Conservation (phyloP, 2,113 vertebrate genomes). For the Pelodiscus sinensis region DNA sequence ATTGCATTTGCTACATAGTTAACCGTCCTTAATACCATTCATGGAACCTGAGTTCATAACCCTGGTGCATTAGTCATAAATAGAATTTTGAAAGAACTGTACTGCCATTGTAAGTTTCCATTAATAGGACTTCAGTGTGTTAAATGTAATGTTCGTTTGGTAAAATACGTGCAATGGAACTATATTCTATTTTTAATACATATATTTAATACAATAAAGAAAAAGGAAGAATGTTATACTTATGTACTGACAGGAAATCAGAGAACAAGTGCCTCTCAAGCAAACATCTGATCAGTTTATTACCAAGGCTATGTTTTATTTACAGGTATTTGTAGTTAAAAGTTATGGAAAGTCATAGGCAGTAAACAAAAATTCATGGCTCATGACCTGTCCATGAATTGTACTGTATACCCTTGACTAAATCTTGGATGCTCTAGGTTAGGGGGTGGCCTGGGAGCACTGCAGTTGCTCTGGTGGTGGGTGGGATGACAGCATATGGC, state of each 20-base stretch:
- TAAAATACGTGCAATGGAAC: neutral
- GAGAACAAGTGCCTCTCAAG: neutral
- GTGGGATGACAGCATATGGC: too few species aligned
- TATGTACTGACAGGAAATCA: neutral
- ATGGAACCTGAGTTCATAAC: neutral
- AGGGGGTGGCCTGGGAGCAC: too few species aligned
- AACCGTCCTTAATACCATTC: neutral
- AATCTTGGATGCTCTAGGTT: too few species aligned
- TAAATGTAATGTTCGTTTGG: neutral
- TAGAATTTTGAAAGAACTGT: neutral
- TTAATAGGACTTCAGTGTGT: constrained; percentile 10
- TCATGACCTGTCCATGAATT: too few species aligned
- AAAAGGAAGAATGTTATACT: neutral
- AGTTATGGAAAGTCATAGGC: too few species aligned
- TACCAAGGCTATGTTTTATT: too few species aligned
- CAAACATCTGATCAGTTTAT: neutral
- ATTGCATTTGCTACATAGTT: neutral
- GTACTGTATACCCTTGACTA: too few species aligned
- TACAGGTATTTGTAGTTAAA: too few species aligned
- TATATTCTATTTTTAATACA: neutral
- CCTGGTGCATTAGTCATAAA: constrained; percentile 11
- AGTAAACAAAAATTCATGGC: too few species aligned
- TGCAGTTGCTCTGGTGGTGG: too few species aligned
- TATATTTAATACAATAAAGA: neutral
- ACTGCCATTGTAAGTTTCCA: neutral